Evolutionary conservation across 2,113 vertebrate genomes (phyloP).

Genomic region (Lichenostomus cassidix): DNA sequence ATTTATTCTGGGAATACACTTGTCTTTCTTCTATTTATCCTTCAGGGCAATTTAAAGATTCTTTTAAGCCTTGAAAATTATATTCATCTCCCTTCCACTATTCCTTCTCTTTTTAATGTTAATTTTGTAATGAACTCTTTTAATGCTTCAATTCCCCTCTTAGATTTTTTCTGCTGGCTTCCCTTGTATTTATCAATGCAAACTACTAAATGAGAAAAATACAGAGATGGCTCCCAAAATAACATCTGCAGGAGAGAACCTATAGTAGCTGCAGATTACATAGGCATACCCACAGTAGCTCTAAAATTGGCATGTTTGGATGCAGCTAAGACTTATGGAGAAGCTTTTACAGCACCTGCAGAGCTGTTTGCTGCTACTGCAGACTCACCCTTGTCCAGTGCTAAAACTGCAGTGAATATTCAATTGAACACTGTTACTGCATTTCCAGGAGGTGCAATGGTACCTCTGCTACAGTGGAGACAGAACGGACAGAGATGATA

Average conservation of each 20-base stretch:
- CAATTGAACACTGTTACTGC: accelerated
- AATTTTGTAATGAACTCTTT: slow-evolving; percentile 2
- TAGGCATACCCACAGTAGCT: neutral
- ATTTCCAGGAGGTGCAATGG: neutral
- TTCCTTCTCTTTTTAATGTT: neutral
- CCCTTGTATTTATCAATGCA: neutral
- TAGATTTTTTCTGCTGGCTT: neutral
- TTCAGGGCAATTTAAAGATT: neutral
- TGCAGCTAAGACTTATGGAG: neutral
- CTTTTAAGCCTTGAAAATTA: neutral
- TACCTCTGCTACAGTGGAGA: neutral
- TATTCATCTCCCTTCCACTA: neutral
- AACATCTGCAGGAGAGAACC: neutral
- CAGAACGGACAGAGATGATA: neutral
- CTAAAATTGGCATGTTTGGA: neutral
- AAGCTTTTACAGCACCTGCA: neutral
- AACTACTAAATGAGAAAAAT: neutral
- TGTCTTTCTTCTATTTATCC: neutral
- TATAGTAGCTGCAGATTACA: neutral
- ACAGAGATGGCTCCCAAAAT: neutral
- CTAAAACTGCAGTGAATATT: neutral
- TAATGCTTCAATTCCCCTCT: neutral
- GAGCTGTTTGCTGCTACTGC: neutral
- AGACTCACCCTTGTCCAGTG: neutral
- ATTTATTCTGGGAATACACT: neutral